A percentile compares a stretch with the other conserved stretches of the same genome.
Conservation (phyloP, 2,797 vertebrate genomes). For the Artibeus jamaicensis region DNA sequence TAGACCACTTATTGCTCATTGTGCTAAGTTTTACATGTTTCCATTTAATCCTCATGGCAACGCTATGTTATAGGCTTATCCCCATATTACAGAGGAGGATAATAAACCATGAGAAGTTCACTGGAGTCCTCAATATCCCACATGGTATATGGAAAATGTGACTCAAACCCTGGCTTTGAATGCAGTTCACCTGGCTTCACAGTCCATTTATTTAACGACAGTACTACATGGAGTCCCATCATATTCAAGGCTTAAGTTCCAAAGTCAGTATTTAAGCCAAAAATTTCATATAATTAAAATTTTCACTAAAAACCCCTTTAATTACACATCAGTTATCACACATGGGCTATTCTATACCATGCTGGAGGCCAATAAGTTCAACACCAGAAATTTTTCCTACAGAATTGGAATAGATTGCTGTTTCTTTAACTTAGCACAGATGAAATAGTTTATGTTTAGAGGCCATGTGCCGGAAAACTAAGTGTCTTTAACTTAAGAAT, state of each 20-base stretch:
- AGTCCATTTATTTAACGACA: background rate
- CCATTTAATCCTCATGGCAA: slow-evolving; percentile 14
- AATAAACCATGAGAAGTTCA: background rate
- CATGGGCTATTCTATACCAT: background rate
- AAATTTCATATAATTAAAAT: slow-evolving; percentile 31
- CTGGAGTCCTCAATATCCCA: background rate
- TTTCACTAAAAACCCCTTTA: background rate
- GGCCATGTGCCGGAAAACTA: slow-evolving; percentile 40
- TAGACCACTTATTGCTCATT: background rate
- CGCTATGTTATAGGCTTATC: background rate
- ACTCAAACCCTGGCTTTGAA: background rate
- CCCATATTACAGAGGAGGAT: background rate
- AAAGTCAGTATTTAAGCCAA: background rate
- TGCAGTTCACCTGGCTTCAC: background rate
- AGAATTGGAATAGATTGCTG: slow-evolving; percentile 29
- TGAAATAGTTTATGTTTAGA: slow-evolving; percentile 45
- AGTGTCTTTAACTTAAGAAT: slow-evolving; percentile 50
- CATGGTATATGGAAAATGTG: background rate
- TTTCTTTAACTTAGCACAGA: slow-evolving; percentile 45
- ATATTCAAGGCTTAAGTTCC: background rate
- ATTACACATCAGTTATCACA: background rate
- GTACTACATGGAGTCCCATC: background rate
- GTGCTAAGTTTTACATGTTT: background rate
- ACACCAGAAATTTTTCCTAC: slow-evolving; percentile 40
- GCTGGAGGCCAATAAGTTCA: slow-evolving; percentile 31